Evolutionary conservation across 2,113 vertebrate genomes (phyloP), one percentile per base, ranked within the genome.

Genomic region (Pseudopipra pipra): DNA sequence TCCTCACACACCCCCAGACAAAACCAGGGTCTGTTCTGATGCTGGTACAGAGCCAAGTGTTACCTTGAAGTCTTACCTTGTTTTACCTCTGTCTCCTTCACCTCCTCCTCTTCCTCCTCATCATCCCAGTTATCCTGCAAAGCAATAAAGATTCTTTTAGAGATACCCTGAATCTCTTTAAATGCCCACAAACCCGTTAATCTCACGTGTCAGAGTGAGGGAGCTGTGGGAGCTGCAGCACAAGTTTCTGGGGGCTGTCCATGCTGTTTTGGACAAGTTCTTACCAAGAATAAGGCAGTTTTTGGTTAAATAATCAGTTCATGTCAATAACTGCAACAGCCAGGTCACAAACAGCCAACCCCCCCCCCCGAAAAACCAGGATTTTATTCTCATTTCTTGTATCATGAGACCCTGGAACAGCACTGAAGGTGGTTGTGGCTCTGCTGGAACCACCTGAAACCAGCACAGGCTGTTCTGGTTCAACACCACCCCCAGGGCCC

Each of bases 101-200:
- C 98, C 89, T 97, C 97, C 84, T 98, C 97, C 3, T 98, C 98
- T 89, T 98, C 98, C 88, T 98, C 95, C 85, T 99, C 99, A 94
- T 99, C 99, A 97, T 99, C 99, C 99, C 99, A 99, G 95, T 99
- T 99, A 95, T 99, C 99, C 99, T 99, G 87, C 85, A 90, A 96
- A 90, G 77, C 7, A 93, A 37, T 37, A 27, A 31, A 5, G 35
- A 30, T 19, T 31, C 27, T 54, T 74, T 58, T 8, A 51, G 12
- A 74, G 68, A 17, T 2, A 11, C 17, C 63, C 73, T 14, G 1
- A 12, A 12, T 55, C 49, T 43, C 35, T 12, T 19, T 6, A 30
- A 33, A 3, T 2, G 21, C 59, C 39, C 55, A 5, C 19, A 4
- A 0, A 13, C 2, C 52, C 54, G 5, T 2, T 12, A 23, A 4